A percentile compares a stretch with the other conserved stretches of the same genome.
phyloP scores from a whole-genome alignment of 1,140 invertebrate species.

The Zaprionus davidi region DNA sequence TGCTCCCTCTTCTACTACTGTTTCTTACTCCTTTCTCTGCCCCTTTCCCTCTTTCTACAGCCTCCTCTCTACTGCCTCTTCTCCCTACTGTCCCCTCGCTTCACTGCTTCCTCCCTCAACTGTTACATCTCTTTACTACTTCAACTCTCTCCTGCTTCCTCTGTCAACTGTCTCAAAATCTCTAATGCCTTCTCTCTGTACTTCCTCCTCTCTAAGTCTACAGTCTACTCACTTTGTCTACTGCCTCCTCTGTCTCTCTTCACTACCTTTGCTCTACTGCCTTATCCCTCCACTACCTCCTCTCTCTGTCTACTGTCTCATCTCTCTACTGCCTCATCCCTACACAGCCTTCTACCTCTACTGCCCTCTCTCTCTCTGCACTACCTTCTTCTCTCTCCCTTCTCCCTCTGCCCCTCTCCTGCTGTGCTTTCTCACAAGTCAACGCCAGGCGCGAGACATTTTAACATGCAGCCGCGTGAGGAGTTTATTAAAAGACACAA shows the following conservation, averaged over 20 bases:
- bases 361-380: neutral
- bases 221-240: no score
- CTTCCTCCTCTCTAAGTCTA: no score
- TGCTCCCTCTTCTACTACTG: neutral
- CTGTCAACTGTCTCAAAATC: no score
- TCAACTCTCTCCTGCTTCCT: no score
- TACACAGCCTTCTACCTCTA: no score
- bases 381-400: neutral
- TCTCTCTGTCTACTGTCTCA: neutral
- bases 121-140: no score
- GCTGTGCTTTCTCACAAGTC: conserved; percentile 70
- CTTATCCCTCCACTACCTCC: neutral
- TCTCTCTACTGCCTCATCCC: neutral
- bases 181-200: no score
- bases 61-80: neutral
- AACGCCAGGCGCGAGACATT: conserved; percentile 74
- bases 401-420: neutral
- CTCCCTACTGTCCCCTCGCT: neutral
- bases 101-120: no score
- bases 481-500: conserved; percentile 78
- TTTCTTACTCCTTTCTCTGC: neutral
- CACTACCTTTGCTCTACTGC: no score
- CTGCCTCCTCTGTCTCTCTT: no score
- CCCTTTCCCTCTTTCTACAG: neutral
- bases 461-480: conserved; percentile 63